These are phyloP conservation scores for Platycheirus albimanus DNA, from an alignment of 2,888 invertebrate genomes.

Conservation along the genomic window DNA sequence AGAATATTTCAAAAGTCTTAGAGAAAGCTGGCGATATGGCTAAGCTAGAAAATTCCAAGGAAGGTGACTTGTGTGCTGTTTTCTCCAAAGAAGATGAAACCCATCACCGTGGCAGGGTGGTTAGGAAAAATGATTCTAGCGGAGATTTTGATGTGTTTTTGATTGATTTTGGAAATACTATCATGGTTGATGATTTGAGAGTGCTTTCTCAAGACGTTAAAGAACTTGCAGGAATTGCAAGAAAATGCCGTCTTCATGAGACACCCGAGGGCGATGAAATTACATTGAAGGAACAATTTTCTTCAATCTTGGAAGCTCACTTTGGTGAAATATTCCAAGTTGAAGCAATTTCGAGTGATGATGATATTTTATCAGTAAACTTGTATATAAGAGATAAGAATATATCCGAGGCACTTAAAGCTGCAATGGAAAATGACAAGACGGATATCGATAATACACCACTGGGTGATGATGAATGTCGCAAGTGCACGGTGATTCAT, in stretches of 20 bases:
- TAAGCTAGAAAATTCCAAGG: slow-evolving; percentile 49
- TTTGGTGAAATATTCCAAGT: slow-evolving; percentile 86
- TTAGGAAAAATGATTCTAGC: slow-evolving; percentile 87
- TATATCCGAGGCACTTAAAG: slow-evolving; percentile 82
- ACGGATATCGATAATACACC: slow-evolving; percentile 75
- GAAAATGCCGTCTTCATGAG: slow-evolving; percentile 77
- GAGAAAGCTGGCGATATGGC: slow-evolving; percentile 77
- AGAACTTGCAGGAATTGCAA: slow-evolving; percentile 79
- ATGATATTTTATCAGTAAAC: slow-evolving; percentile 85
- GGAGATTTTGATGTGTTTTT: slow-evolving; percentile 88
- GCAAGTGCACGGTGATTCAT: slow-evolving; percentile 87
- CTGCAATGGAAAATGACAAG: slow-evolving; percentile 75
- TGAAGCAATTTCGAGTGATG: slow-evolving; percentile 84
- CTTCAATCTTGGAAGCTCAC: slow-evolving; percentile 83
- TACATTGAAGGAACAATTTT: slow-evolving; percentile 77
- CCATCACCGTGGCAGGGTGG: slow-evolving; percentile 91
- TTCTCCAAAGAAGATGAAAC: slow-evolving; percentile 86
- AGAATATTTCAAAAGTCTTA: slow-evolving; percentile 77
- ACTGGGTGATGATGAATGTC: slow-evolving; percentile 83
- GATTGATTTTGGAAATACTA: slow-evolving; percentile 87
- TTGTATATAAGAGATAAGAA: slow-evolving; percentile 85
- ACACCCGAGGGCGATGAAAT: slow-evolving; percentile 76
- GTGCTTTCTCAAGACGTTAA: slow-evolving; percentile 85
- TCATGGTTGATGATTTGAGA: slow-evolving; percentile 84
- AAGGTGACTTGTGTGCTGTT: slow-evolving; percentile 60